phyloP scores from a whole-genome alignment of 2,113 vertebrate species.

The Scatophagus argus region DNA sequence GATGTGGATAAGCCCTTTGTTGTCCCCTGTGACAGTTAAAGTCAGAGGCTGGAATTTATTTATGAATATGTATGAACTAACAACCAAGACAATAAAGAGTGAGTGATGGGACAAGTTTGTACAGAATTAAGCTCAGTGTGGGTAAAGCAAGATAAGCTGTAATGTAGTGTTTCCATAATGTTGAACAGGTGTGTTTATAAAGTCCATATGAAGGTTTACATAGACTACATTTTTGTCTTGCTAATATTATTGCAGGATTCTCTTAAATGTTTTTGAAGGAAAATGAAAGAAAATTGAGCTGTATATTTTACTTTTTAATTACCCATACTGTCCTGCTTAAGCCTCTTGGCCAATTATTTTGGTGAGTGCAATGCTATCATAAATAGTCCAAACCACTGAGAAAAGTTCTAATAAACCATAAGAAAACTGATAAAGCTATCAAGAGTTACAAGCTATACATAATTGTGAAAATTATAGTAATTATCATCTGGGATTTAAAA shows the following conservation, averaged over 20 bases:
- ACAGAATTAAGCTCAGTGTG: conserved; percentile 3
- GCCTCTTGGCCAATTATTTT: neutral
- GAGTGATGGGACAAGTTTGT: conserved; percentile 2
- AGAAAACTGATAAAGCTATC: neutral
- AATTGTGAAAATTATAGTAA: neutral
- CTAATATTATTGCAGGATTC: neutral
- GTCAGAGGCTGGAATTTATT: conserved; percentile 58
- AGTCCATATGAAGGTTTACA: neutral
- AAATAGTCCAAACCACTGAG: neutral
- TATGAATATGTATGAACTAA: conserved; percentile 77
- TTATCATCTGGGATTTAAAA: neutral
- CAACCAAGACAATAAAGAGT: conserved; percentile 28
- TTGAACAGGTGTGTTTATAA: neutral
- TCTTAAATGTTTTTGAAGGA: neutral
- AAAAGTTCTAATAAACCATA: neutral
- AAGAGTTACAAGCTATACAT: neutral
- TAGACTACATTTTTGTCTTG: neutral
- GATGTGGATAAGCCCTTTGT: conserved; percentile 40
- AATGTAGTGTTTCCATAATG: neutral
- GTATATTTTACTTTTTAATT: neutral
- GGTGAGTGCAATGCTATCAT: neutral
- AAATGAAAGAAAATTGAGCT: neutral
- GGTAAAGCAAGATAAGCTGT: neutral
- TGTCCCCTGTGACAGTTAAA: conserved; percentile 65
- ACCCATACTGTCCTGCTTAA: neutral